Evolutionary conservation across 2,113 vertebrate species (phyloP), one percentile per base, ranked within the genome.

Genomic region (Labeo catla): DNA sequence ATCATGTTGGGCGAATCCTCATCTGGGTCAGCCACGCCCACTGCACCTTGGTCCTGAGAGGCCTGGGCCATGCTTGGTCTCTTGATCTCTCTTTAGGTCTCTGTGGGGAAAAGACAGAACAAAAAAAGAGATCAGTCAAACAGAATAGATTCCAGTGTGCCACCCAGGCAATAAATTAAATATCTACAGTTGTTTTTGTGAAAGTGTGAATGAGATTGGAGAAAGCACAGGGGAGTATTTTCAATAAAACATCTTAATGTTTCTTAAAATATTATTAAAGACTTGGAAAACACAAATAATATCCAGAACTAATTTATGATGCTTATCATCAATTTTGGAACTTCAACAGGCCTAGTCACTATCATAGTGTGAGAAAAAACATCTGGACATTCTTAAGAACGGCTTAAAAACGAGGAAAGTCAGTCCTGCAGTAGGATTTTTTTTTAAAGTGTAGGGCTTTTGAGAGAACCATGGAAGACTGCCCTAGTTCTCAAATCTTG

Each of bases 1-100:
- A 99, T 98, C 97, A 98, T 99, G 89, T 99, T 99, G 19, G 98
- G 98, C 78, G 97, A 97, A 88, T 95, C 96, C 78, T 99, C 97
- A n/a, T 99, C 97, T 2, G 95, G 95, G 84, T 99, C 95, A 1
- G 93, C 59, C 0, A 88, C 88, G 92, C 94, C 96, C 76, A 74
- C 86, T 47, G 93, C 94, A 91, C 92, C 93, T 59, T 94, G 93
- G 66, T 97, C 96, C 89, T 93, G 85, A 8, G 95, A 89, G 13
- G 94, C 95, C 88, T 97, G 97, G 73, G 97, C 97, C 97, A 98
- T 98, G 86, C 86, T 92, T 91, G 86, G 57, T 50, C 28, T 63
- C 54, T 83, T 76, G 39, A 39, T 70, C 77, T 87, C 66, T 36
- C 84, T 57, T 28, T 82, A 28, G 19, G 85, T 65, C 54, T 88